Conservation (phyloP, 2,113 vertebrate species). For the Notothenia coriiceps region DNA sequence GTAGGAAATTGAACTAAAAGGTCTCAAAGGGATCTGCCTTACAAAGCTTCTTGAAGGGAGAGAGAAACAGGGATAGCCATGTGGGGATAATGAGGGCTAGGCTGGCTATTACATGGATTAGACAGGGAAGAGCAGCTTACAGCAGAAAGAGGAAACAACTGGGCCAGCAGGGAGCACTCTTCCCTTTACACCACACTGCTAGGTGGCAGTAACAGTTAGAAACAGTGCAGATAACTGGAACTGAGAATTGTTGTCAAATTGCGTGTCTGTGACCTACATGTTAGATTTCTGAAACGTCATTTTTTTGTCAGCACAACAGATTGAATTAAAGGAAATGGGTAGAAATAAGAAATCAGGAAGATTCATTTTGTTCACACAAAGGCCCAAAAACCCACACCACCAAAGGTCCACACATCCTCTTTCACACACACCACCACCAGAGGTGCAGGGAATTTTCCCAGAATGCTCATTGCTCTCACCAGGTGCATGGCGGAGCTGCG, state of each 20-base stretch:
- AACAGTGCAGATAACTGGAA: conserved; percentile 27
- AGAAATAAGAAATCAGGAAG: not conserved
- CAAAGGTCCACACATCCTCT: conserved; percentile 27
- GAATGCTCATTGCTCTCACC: conserved; percentile 89
- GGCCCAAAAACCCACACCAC: conserved; percentile 1
- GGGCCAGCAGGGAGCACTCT: conserved; percentile 81
- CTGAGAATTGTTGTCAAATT: conserved; percentile 42
- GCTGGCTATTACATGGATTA: conserved; percentile 57
- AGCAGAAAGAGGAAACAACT: conserved; percentile 13
- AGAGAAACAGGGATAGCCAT: conserved; percentile 41
- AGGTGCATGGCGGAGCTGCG: conserved; percentile 99
- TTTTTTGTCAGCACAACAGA: conserved; percentile 19
- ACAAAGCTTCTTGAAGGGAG: conserved; percentile 28
- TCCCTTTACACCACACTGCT: conserved; percentile 61
- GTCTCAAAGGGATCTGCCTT: conserved; percentile 37
- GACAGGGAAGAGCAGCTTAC: conserved; percentile 51
- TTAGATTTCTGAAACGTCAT: conserved; percentile 45
- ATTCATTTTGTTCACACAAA: conserved; percentile 22
- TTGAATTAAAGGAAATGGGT: conserved; percentile 5
- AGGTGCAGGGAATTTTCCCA: conserved; percentile 69
- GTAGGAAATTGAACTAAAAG: conserved; percentile 49
- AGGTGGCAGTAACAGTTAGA: conserved; percentile 10
- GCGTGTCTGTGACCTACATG: conserved; percentile 41
- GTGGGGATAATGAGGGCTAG: conserved; percentile 55
- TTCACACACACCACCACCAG: conserved; percentile 40